Evolutionary conservation across 2,888 invertebrate species (phyloP), one percentile per base, ranked within the genome.

Genomic region (Plagodis dolabraria): DNA sequence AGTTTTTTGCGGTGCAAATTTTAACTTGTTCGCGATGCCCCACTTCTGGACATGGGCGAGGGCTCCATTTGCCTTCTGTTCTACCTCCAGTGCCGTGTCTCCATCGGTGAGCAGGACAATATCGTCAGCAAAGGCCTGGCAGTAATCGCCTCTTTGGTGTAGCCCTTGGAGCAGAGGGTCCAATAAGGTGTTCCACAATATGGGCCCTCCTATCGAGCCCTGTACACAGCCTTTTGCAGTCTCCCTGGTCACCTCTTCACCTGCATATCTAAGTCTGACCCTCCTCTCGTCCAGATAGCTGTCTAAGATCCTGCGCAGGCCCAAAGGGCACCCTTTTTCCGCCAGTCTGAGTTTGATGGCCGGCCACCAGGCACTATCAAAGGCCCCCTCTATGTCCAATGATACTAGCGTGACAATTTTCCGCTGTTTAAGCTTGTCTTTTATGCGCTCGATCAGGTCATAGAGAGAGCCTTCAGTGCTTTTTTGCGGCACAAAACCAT

Each of bases 391-490:
- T 22, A 22, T 22, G 22, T 22, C 22, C 22, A 22, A 22, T 22
- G 22, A 70, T 4, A 72, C 46, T 7, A 69, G 0, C 0, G 49
- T 44, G 0, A 62, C 56, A 0, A 68, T 42, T 33, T 61, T 52
- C 43, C 60, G 67, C 7, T 38, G 8, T 5, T 47, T 7, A 2
- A 67, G 2, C 10, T 60, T 51, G 0, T 7, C 7, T 10, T 36
- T n/a, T 0, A 67, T 34, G 7, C 52, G 33, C 6, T 43, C 5
- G 6, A 65, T 43, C 10, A 64, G 42, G 22, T 47, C 60, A 57
- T 64, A 70, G 48, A 68, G 65, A 47, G 68, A 43, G 59, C 65
- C 67, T 7, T 69, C 71, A 34, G 60, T 67, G 11, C 66, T 45
- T 2, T 45, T 44, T 35, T 70, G 67, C 5, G 68, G 70, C 63